These are phyloP conservation scores for Globodera ellingtonae DNA, from an alignment of 1,140 invertebrate species.

Conservation along the genomic window DNA sequence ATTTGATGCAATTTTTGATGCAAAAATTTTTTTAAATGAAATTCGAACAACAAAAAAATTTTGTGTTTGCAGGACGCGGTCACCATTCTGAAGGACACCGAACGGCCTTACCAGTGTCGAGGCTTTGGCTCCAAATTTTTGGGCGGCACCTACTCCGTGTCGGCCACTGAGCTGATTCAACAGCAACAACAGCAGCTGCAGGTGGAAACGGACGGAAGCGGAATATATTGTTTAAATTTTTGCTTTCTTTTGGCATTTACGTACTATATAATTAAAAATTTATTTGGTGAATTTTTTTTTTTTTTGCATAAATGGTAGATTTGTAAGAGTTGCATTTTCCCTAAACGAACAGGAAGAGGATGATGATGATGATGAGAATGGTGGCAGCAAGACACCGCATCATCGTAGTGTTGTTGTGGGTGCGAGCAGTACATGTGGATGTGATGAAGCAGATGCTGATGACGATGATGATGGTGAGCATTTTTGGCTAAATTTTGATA, in stretches of 20 bases:
- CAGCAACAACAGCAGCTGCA: slow-evolving; percentile 13
- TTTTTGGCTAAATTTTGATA: too few species aligned
- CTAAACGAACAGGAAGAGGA: neutral
- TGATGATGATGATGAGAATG: neutral
- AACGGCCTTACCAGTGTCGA: slow-evolving; percentile 37
- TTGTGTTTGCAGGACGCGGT: slow-evolving; percentile 45
- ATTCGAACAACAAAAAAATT: too few species aligned
- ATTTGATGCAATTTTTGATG: too few species aligned
- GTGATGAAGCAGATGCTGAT: neutral
- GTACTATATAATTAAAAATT: too few species aligned
- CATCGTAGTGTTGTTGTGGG: neutral
- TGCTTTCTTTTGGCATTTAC: too few species aligned
- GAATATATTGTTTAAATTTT: neutral
- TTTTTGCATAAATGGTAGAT: too few species aligned
- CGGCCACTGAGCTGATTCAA: slow-evolving; percentile 25
- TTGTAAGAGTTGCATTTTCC: too few species aligned
- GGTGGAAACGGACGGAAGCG: neutral
- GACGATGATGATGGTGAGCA: neutral
- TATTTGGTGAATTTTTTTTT: too few species aligned
- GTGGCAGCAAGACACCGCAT: too few species aligned
- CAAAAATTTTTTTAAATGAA: too few species aligned
- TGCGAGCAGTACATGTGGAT: neutral
- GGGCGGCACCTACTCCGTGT: slow-evolving; percentile 17
- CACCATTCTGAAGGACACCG: slow-evolving; percentile 41
- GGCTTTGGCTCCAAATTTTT: slow-evolving; percentile 33